Conservation (phyloP, 2,888 invertebrate species). For the Anoplius nigerrimus region DNA sequence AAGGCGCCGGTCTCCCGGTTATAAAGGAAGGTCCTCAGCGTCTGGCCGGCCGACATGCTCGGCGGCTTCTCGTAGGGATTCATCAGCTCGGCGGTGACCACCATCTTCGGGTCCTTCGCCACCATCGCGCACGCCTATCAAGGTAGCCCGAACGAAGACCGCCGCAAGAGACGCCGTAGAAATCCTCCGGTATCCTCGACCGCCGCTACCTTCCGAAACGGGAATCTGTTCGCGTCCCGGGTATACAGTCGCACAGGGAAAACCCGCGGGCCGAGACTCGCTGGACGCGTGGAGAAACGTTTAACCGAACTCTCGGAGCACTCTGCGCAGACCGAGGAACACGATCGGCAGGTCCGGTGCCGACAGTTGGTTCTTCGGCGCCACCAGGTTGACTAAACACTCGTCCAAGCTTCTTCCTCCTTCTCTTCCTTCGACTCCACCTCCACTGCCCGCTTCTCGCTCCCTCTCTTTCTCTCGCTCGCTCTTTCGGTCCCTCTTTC, state of each 20-base stretch:
- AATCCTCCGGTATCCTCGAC: no score
- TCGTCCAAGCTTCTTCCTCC: conserved; percentile 40
- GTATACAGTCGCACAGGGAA: no score
- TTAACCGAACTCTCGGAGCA: conserved; percentile 28
- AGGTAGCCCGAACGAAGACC: no score
- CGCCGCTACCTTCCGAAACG: no score
- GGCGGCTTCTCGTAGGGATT: conserved; percentile 77
- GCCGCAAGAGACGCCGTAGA: no score
- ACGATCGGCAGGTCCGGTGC: conserved; percentile 45
- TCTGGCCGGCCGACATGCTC: conserved; percentile 62
- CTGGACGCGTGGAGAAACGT: conserved; percentile 41
- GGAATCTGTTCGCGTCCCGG: no score
- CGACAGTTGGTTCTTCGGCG: conserved; percentile 61
- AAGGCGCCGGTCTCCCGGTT: conserved; percentile 78
- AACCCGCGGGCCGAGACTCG: conserved; percentile 18
- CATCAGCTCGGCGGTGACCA: conserved; percentile 74
- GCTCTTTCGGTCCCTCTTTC: conserved; percentile 42
- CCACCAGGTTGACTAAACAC: conserved; percentile 68
- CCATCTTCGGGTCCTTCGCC: conserved; percentile 73
- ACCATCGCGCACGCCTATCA: conserved; percentile 71
- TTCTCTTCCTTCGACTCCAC: conserved; percentile 24
- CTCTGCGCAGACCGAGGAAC: conserved; percentile 28
- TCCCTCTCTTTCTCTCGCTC: conserved; percentile 37
- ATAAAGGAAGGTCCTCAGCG: conserved; percentile 77
- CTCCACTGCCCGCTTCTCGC: conserved; percentile 26